Base-by-base conservation (phyloP, 2,888 invertebrate genomes). In the Athripsodes cinereus region DNA sequence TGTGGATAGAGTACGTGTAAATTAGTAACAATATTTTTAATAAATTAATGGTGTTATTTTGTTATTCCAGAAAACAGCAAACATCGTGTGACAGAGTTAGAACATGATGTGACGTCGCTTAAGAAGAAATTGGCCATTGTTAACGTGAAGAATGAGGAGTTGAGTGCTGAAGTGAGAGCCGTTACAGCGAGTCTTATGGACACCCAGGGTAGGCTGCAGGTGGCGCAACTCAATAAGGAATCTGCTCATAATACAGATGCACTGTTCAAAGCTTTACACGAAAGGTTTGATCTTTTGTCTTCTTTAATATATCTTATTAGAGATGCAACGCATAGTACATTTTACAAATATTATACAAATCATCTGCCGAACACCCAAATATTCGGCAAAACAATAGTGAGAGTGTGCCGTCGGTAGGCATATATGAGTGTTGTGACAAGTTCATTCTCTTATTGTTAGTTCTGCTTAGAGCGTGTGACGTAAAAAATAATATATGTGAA, bases 241-340 rank as follows among this genome's bases (percentile, higher is more conserved):
- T 58, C 54, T 44, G 72, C 73, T 1, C 78, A 79, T 60, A 75
- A 76, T 56, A 76, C 77, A 10, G 79, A 79, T 65, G 72, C 75
- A 3, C 65, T 78, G 57, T 78, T 79, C 61, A 71, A 76, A 61
- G 77, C 77, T 65, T 78, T 78, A 60, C 78, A 78, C 69, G 77
- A 76, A 60, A 75, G 76, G 78, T 78, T 8, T 68, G 54, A 22
- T 18, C 3, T n/a, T 58, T 55, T 57, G 16, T 53, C 18, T 3
- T 44, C 13, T 26, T 10, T n/a, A 40, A 40, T 40, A 40, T 13
- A 16, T 13, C 40, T 31, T 40, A 40, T 40, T 40, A 3, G 31
- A 31, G 31, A 8, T 31, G 6, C 31, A 8, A 31, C 11, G 8
- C 11, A 8, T 31, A 8, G 8, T 31, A 31, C 11, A 8, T 31